Evolutionary conservation across 2,113 vertebrate genomes (phyloP), one percentile per base, ranked within the genome.

Genomic region (Calyptommatus sinebrachiatus): DNA sequence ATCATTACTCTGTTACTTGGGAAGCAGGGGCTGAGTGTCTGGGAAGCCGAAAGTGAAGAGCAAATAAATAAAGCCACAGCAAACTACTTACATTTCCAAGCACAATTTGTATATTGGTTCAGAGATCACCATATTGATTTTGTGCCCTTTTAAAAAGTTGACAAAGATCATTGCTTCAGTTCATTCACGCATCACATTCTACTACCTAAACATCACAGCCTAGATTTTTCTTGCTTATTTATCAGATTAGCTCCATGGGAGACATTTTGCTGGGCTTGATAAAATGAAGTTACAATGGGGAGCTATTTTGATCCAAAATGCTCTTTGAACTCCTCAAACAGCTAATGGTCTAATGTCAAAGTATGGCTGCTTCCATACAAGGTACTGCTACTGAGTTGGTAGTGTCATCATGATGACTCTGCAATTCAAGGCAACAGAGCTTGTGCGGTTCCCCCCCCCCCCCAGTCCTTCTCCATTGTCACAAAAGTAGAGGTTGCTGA

Each of bases 221-320:
- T 48, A 26, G 10, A 18, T 81, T 81, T 74, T 67, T 22, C 4
- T 60, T 61, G 29, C 71, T 75, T 81, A 35, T 81, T 75, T 31
- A 75, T 29, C 21, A 60, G 29, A 50, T 69, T 26, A 22, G 20
- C 79, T 81, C 71, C 72, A 68, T 16, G 31, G 72, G 79, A 74
- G 31, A 31, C 72, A 61, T 63, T 46, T 31, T 48, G 60, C 31
- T 69, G 26, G 53, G 18, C 57, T 20, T 14, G 22, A 11, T 28
- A 22, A 9, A 57, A 60, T 12, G 12, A 73, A 60, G 53, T 45
- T 68, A 60, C 20, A 35, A 28, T 24, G n/a, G 8, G 53, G 48
- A 80, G 29, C 26, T 80, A 26, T 46, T 72, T 61, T 69, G 79
- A 67, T 79, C 46, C 46, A 60, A 79, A 57, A 16, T 79, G 77